These are phyloP conservation scores for Ibycter americanus DNA, from an alignment of 2,797 vertebrate genomes.

Conservation along the genomic window DNA sequence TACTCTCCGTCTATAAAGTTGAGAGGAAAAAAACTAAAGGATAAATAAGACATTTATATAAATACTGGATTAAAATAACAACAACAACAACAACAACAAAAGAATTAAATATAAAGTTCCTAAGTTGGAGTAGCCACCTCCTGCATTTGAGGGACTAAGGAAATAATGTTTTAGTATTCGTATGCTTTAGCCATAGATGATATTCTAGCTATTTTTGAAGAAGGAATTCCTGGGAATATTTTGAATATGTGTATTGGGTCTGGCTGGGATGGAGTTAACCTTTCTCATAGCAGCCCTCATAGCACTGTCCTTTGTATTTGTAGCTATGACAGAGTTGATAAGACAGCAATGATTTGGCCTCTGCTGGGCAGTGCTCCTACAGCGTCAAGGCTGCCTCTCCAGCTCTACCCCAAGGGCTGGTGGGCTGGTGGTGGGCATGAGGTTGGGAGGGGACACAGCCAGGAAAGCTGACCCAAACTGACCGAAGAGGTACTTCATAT, in stretches of 20 bases:
- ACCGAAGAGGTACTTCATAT: neutral
- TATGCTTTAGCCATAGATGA: neutral
- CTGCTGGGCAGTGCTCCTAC: fast-evolving
- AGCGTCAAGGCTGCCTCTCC: neutral
- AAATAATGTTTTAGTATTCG: neutral
- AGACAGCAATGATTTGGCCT: fast-evolving
- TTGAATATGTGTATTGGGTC: neutral
- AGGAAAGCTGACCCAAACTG: neutral
- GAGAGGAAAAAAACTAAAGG: neutral
- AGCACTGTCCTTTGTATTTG: neutral
- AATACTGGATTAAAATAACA: neutral
- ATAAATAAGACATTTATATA: neutral
- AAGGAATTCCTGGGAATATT: neutral
- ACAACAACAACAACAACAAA: neutral
- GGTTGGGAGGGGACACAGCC: fast-evolving
- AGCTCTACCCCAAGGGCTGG: neutral
- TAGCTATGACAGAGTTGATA: neutral
- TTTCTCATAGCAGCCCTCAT: neutral
- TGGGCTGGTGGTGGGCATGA: neutral
- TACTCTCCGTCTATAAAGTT: neutral
- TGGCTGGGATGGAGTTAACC: neutral
- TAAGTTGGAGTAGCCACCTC: neutral
- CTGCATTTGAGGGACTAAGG: neutral
- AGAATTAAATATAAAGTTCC: neutral
- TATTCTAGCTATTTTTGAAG: neutral